These are phyloP conservation scores for Crotalus horridus DNA, from an alignment of 2,113 vertebrate species.

Conservation along the genomic window DNA sequence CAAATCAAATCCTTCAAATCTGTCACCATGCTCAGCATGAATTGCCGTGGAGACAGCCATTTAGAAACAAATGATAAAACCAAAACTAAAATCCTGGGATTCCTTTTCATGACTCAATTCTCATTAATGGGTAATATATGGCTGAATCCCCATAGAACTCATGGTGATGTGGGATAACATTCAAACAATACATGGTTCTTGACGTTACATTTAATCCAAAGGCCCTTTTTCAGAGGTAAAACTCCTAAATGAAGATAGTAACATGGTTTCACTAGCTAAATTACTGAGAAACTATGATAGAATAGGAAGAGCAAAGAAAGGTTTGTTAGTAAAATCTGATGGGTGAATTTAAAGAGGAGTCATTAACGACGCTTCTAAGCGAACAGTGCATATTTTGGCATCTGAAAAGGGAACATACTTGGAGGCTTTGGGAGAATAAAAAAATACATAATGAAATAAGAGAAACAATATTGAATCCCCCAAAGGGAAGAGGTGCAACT, in stretches of 20 bases:
- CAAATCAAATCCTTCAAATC: conserved; percentile 59
- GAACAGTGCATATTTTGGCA: neutral
- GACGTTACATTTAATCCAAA: neutral
- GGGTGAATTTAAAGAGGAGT: neutral
- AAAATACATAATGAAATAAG: neutral
- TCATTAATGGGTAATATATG: neutral
- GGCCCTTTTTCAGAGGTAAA: neutral
- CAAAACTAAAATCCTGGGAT: conserved; percentile 43
- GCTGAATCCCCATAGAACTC: neutral
- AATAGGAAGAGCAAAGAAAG: neutral
- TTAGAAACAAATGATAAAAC: conserved; percentile 59
- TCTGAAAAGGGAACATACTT: neutral
- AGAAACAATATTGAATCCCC: neutral
- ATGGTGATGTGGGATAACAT: neutral
- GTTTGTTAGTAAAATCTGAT: neutral
- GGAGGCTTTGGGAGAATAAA: neutral
- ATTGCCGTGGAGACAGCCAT: conserved; percentile 50
- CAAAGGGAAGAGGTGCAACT: neutral
- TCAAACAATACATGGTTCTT: neutral
- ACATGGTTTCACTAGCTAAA: neutral
- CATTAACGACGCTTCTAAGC: neutral
- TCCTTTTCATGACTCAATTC: conserved; percentile 28
- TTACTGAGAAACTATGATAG: neutral
- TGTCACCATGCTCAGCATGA: conserved; percentile 60
- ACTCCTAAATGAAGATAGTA: neutral